These are phyloP conservation scores for Hexactinellida sp. DNA, from an alignment of 37 sponge, comb jelly and placozoan species.

Conservation along the genomic window DNA sequence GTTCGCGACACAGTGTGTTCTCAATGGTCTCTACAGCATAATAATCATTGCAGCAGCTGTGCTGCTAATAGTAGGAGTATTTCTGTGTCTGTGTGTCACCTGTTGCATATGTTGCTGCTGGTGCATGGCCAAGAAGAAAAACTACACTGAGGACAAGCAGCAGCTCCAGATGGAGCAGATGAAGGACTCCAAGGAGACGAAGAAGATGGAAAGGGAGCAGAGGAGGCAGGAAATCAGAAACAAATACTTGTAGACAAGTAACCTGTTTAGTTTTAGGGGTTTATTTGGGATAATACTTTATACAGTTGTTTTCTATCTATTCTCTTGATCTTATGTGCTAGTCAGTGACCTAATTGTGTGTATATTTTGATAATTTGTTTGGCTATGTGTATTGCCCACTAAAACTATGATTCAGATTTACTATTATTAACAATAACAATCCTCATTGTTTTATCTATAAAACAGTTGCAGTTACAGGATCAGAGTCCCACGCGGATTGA, in stretches of 20 bases:
- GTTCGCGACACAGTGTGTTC: background rate
- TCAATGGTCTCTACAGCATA: background rate
- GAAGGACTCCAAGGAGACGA: background rate
- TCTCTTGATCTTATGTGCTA: background rate
- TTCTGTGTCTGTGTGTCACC: background rate
- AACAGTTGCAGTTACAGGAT: no score
- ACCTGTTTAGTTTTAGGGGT: background rate
- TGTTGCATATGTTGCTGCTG: background rate
- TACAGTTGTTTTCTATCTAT: background rate
- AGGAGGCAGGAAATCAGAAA: background rate
- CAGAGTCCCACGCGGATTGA: no score
- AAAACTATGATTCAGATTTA: no score
- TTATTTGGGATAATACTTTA: no score
- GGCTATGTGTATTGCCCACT: no score
- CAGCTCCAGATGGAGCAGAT: background rate
- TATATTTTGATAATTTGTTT: background rate
- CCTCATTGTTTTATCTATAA: no score
- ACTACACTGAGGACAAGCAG: background rate
- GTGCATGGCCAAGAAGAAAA: background rate
- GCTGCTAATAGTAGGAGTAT: background rate
- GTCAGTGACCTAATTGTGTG: background rate
- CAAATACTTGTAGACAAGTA: background rate
- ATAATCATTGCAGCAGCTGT: background rate
- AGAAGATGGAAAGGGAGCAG: background rate
- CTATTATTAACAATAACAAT: no score